Evolutionary conservation across 2,888 invertebrate species (phyloP), one percentile per base, ranked within the genome.

Genomic region (Agapetus fuscipes): DNA sequence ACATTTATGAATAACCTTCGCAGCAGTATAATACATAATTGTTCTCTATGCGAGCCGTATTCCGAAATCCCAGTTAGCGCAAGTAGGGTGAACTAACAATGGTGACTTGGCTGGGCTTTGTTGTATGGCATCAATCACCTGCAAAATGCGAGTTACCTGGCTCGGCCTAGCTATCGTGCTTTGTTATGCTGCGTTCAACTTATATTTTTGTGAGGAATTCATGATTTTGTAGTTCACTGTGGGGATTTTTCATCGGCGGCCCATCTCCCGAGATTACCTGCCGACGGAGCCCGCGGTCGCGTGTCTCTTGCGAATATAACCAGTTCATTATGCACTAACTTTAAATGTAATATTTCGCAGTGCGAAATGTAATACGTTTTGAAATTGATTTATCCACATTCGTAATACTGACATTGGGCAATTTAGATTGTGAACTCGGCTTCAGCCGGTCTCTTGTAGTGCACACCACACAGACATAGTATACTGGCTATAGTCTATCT

Each of bases 71-170:
- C 9, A 20, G 32, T 15, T 30, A 35, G 17, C 35, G 40, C 35
- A 41, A 41, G 36, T 41, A 32, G 31, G 41, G 41, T 36, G 20
- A 31, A n/a, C n/a, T 27, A 17, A 34, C 30, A 35, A 39, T 34
- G 20, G 37, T 17, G 27, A 17, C 15, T 28, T 26, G 30, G 37
- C 34, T 14, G 6, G n/a, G 30, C 43, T 33, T 46, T 41, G 41
- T 41, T 36, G 34, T 4, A 28, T 16, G 33, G 16, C 17, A 26
- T 35, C 40, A 34, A 39, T 46, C 45, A 45, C 45, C 42, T 43
- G 45, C 42, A 40, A 43, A 43, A 39, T 43, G 34, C 35, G 46
- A 35, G 26, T 40, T 43, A 46, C 46, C 45, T 43, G 42, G 46
- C 43, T 37, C 41, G 38, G 46, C 37, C 17, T 34, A 30, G 17